Evolutionary conservation across 2,113 vertebrate species (phyloP).

Genomic region (Ctenodactylus gundi): DNA sequence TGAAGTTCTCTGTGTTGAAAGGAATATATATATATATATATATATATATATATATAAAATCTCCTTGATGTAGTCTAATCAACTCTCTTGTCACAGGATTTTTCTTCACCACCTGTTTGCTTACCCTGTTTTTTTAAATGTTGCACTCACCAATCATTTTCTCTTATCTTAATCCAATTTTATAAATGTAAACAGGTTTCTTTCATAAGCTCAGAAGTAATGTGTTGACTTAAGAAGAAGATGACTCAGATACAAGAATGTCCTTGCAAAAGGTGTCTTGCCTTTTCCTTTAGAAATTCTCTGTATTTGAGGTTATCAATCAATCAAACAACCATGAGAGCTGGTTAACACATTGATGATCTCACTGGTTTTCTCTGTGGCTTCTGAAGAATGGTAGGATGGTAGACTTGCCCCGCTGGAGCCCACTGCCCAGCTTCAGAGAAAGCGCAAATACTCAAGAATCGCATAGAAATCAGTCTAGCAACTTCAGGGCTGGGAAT

Average conservation of each 20-base stretch:
- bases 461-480: neutral
- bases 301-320: slow-evolving; percentile 13
- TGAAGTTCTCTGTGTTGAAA: slow-evolving; percentile 24
- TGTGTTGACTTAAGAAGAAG: slow-evolving; percentile 27
- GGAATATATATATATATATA: neutral
- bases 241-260: neutral
- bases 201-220: slow-evolving; percentile 23
- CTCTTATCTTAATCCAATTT: slow-evolving; percentile 63
- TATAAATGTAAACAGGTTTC: slow-evolving; percentile 32
- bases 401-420: neutral
- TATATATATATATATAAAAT: neutral
- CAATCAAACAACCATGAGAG: neutral
- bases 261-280: neutral
- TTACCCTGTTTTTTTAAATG: slow-evolving; percentile 45
- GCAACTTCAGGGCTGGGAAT: neutral
- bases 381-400: neutral
- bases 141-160: slow-evolving; percentile 35
- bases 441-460: neutral
- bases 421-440: neutral
- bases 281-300: neutral
- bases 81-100: neutral
- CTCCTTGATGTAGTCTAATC: slow-evolving; percentile 26
- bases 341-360: too few species aligned
- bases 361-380: neutral
- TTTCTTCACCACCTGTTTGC: slow-evolving; percentile 34